phyloP scores from a whole-genome alignment of 2,113 vertebrate species.

The Sigmodon hispidus region DNA sequence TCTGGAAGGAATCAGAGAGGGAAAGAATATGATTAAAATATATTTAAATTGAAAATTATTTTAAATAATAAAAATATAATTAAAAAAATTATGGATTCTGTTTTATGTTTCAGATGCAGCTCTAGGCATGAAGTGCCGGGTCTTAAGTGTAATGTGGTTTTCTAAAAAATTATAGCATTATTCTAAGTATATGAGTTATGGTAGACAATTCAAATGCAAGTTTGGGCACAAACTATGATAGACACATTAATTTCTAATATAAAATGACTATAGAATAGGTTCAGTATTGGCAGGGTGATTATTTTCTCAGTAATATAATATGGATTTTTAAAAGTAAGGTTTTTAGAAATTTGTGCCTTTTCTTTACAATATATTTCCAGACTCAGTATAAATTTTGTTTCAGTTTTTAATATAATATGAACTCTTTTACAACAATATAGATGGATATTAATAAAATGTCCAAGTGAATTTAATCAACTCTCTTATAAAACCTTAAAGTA shows the following conservation, averaged over 20 bases:
- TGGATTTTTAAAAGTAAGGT: neutral
- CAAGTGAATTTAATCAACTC: neutral
- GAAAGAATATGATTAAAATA: neutral
- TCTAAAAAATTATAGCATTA: neutral
- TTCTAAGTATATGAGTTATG: neutral
- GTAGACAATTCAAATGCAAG: neutral
- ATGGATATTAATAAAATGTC: neutral
- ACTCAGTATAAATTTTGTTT: neutral
- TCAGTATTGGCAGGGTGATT: neutral
- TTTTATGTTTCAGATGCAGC: neutral
- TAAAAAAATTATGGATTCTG: neutral
- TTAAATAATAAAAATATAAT: neutral
- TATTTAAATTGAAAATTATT: neutral
- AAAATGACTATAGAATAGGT: neutral
- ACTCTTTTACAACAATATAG: neutral
- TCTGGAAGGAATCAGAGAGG: neutral
- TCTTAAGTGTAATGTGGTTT: neutral
- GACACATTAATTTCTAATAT: neutral
- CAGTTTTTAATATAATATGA: neutral
- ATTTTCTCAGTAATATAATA: neutral
- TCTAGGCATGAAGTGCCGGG: neutral
- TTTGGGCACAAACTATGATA: neutral
- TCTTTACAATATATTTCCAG: neutral
- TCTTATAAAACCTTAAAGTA: neutral
- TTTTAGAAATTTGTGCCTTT: neutral